Evolutionary conservation across 2,797 vertebrate species (phyloP).

Genomic region (Petrocephalus schoutedeni): DNA sequence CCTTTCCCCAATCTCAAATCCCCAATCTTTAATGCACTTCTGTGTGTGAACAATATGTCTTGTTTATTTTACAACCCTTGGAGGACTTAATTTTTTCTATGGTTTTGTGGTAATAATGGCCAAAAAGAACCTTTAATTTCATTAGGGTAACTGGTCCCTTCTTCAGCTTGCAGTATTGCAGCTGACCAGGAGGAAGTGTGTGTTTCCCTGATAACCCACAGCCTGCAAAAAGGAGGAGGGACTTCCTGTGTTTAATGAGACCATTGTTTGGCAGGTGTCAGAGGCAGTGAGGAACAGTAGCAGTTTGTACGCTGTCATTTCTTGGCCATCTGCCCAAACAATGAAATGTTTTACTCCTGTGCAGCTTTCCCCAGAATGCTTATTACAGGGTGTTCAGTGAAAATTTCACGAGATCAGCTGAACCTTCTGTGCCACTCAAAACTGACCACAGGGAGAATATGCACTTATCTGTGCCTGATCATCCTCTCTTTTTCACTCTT

Average conservation of each 20-base stretch:
- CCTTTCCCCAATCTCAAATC: not conserved
- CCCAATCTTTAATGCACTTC: not conserved
- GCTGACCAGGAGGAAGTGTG: slow-evolving; percentile 44
- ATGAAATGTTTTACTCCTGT: not conserved
- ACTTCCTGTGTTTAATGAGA: slow-evolving; percentile 41
- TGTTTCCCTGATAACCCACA: slow-evolving; percentile 43
- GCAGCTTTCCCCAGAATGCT: not conserved
- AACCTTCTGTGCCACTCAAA: not conserved
- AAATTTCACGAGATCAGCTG: not conserved
- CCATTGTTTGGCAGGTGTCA: slow-evolving; percentile 27
- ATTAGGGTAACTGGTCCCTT: slow-evolving; percentile 4
- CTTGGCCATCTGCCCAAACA: not conserved
- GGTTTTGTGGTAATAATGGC: not conserved
- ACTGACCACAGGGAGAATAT: not conserved
- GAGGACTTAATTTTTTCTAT: not conserved
- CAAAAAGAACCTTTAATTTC: not conserved
- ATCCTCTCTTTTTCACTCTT: slow-evolving; percentile 10
- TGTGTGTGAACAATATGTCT: not conserved
- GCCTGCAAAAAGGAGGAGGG: slow-evolving; percentile 25
- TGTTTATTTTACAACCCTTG: not conserved
- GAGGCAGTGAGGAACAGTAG: not conserved
- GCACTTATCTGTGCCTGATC: not conserved
- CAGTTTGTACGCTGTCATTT: not conserved
- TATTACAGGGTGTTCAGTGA: not conserved
- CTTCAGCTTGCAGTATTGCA: not conserved